Conservation (phyloP, 2,888 invertebrate species). For the Heliconius ethilla region DNA sequence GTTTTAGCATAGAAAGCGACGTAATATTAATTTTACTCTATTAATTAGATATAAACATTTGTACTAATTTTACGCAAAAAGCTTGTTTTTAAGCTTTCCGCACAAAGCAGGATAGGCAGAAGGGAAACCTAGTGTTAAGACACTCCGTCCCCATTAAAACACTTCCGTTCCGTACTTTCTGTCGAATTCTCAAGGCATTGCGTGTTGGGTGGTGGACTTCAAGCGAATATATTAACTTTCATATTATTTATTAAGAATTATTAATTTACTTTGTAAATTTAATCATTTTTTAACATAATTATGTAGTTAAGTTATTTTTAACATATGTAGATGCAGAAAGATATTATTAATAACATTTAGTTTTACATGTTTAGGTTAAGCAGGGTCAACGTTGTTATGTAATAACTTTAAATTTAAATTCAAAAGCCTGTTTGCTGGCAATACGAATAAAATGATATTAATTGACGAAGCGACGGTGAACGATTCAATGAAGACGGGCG, state of each 20-base stretch:
- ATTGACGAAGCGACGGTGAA: slow-evolving; percentile 67
- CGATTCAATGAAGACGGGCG: slow-evolving; percentile 60
- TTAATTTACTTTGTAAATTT: background rate
- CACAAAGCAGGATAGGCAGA: too few species aligned
- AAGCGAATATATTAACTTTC: too few species aligned
- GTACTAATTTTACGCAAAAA: background rate
- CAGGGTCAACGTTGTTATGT: background rate
- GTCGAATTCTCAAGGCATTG: too few species aligned
- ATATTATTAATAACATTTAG: background rate
- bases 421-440: slow-evolving; percentile 52
- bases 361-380: too few species aligned
- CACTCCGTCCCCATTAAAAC: too few species aligned
- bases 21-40: slow-evolving; percentile 7
- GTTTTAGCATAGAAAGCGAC: background rate
- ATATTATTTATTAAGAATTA: too few species aligned
- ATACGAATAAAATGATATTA: slow-evolving; percentile 71
- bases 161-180: too few species aligned
- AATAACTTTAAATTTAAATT: background rate
- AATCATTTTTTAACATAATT: background rate
- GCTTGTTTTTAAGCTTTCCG: too few species aligned
- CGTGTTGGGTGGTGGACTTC: too few species aligned
- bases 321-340: background rate
- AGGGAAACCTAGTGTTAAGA: too few species aligned
- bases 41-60: background rate
- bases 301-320: background rate